phyloP scores from a whole-genome alignment of 2,113 vertebrate species.

The Riparia riparia region DNA sequence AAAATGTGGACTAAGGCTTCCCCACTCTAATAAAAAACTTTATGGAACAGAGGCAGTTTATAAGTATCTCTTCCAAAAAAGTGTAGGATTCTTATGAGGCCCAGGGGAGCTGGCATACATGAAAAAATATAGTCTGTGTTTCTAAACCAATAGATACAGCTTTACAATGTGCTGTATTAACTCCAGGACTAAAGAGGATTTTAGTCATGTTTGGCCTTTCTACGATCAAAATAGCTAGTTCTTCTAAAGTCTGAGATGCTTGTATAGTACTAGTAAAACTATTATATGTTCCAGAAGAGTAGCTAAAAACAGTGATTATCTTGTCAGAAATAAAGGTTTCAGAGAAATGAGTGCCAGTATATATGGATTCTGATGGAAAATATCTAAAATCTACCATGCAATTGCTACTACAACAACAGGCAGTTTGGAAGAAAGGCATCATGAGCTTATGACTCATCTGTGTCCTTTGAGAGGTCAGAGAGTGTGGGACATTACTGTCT shows the following conservation, averaged over 20 bases:
- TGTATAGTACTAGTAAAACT: not conserved
- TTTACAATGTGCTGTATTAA: not conserved
- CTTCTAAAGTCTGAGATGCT: not conserved
- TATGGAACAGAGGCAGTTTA: not conserved
- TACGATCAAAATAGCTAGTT: not conserved
- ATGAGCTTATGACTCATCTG: conserved; percentile 40
- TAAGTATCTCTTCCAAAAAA: not conserved
- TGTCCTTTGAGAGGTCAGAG: conserved; percentile 55
- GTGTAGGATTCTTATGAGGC: not conserved
- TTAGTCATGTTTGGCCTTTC: not conserved
- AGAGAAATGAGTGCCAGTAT: conserved; percentile 7
- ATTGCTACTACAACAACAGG: conserved; percentile 3
- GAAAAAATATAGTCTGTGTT: not conserved
- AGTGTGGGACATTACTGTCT: conserved; percentile 44
- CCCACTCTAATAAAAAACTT: not conserved
- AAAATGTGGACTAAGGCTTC: not conserved
- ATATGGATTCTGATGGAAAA: conserved; percentile 25
- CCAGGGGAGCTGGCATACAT: not conserved
- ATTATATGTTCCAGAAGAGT: conserved; percentile 1
- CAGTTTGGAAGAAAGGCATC: not conserved
- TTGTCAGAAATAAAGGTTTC: conserved; percentile 32
- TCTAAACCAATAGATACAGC: not conserved
- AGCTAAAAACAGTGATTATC: conserved; percentile 9
- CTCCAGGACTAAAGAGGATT: not conserved
- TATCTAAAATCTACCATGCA: not conserved